Base-by-base conservation (phyloP, 2,888 invertebrate genomes). In the Masnerella sp. region DNA sequence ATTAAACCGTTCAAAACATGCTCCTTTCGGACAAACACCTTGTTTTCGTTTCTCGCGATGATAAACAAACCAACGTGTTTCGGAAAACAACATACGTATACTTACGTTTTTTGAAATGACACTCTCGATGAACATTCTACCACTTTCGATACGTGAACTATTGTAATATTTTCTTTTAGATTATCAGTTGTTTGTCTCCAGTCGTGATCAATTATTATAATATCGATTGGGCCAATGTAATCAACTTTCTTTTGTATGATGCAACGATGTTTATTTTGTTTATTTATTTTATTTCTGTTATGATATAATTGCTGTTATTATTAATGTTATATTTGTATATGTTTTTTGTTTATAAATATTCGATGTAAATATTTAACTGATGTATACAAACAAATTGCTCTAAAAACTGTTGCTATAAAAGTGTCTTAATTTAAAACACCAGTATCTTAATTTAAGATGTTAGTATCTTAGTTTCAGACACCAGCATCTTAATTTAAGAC, bases 1-100 rank as follows among this genome's bases (percentile, higher is more conserved):
- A 64, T 64, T 62, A 40, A 43, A 42, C 25, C 20, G 30, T 30
- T 56, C 56, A 30, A 49, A 49, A 51, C 28, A 42, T 15, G 54
- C 34, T 54, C 9, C 32, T 25, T 17, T 32, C 45, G 40, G 34
- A 49, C 47, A 69, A 70, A 62, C 70, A 70, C 49, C 56, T 62
- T 62, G 62, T 70, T 70, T 70, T 47, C 43, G 56, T 54, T 38
- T 38, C 32, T 32, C 25, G 15, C 51, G 32, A 8, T 3, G 42
- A 45, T 68, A 43, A 52, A 59, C 59, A 59, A 68, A 68, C 32
- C 56, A 51, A 36, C 30, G 34, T 20, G 49, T 7, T 11, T 20
- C 17, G 42, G 36, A 67, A 56, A 67, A 67, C 49, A 58, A 42
- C 30, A 7, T 2, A 7, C 22, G 22, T n/a, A 15, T 14, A 47